phyloP scores from a whole-genome alignment of 2,797 vertebrate species.

The Spinus olivaceus region DNA sequence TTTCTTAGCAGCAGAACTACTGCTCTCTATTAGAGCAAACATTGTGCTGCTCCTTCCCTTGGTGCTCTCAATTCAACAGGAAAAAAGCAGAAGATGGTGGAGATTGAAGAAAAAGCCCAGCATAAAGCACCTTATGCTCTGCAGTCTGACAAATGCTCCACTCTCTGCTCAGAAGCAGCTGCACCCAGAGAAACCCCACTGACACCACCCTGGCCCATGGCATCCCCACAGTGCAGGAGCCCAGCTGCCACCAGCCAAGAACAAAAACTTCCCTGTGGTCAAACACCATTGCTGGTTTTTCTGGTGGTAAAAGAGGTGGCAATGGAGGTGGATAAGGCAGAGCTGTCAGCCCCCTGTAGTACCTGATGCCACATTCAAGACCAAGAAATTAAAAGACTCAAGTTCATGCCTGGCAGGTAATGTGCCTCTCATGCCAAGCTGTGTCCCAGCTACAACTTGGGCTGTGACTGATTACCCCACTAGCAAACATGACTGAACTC shows the following conservation, averaged over 20 bases:
- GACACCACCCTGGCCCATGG: accelerated
- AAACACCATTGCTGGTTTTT: accelerated
- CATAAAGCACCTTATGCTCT: neutral
- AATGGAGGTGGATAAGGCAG: neutral
- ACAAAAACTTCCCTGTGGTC: neutral
- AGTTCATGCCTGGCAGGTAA: neutral
- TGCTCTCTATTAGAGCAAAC: neutral
- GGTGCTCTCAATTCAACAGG: neutral
- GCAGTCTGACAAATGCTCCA: neutral
- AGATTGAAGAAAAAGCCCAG: neutral
- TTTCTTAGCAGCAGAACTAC: neutral
- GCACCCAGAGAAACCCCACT: neutral
- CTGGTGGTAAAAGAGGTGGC: neutral
- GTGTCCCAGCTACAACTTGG: neutral
- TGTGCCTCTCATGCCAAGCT: neutral
- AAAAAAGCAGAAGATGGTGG: neutral
- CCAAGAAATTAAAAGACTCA: neutral
- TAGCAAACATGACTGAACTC: neutral
- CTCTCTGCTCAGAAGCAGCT: neutral
- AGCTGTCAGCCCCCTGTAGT: neutral
- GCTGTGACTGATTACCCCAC: neutral
- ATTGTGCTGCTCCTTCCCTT: neutral
- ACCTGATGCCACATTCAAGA: neutral
- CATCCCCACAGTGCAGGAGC: neutral
- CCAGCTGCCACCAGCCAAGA: neutral